A percentile compares a stretch with the other conserved stretches of the same genome.
Evolutionary conservation across 2,113 vertebrate species (phyloP).

Genomic region (Sciurus niger): DNA sequence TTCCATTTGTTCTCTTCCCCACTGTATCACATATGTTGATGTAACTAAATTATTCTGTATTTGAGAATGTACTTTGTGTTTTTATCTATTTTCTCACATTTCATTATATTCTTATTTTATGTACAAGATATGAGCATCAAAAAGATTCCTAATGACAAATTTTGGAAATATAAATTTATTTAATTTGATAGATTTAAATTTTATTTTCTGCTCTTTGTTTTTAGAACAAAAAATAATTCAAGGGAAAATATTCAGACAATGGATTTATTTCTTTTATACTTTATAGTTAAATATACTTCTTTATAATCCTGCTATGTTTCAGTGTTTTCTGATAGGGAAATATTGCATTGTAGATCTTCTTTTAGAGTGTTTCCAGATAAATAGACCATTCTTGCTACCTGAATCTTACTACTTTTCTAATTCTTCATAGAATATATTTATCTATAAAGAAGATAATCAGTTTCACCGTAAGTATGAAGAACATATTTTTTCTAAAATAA

Average conservation of each 20-base stretch:
- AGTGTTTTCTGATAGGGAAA: neutral
- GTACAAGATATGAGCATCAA: neutral
- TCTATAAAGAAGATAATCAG: neutral
- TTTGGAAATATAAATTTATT: neutral
- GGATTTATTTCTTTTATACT: neutral
- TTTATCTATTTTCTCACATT: neutral
- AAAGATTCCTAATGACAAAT: neutral
- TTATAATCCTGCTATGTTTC: neutral
- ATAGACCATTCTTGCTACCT: neutral
- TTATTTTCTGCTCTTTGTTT: neutral
- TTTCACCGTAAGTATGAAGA: neutral
- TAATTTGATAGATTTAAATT: neutral
- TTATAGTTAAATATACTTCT: neutral
- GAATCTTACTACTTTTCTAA: neutral
- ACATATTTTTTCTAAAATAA: neutral
- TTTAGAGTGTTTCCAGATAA: neutral
- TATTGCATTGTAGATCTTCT: neutral
- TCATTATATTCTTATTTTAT: neutral
- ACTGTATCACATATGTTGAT: neutral
- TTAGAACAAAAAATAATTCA: neutral
- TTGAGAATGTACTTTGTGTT: neutral
- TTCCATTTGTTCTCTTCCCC: neutral
- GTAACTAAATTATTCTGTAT: neutral
- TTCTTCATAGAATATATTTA: neutral
- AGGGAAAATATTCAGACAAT: neutral